A percentile compares a stretch with the other conserved stretches of the same genome.
Evolutionary conservation across 2,797 vertebrate genomes (phyloP).

Genomic region (Crypturellus tataupa): DNA sequence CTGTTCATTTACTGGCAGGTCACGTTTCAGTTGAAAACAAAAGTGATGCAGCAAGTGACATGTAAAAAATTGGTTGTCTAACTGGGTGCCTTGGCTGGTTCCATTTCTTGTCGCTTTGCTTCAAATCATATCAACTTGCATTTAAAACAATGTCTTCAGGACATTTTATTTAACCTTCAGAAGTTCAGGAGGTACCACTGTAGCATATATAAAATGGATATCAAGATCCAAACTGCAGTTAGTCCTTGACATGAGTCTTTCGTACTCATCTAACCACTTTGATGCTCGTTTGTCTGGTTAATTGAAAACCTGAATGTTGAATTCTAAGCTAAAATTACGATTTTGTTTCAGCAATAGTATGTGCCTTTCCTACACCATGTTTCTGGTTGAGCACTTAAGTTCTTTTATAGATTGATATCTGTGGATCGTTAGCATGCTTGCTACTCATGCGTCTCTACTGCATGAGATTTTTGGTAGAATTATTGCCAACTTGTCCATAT

Average conservation of each 20-base stretch:
- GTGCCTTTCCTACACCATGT: not conserved
- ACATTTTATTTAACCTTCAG: constrained; percentile 3
- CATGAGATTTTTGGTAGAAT: not conserved
- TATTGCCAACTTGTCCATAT: not conserved
- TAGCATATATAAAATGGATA: not conserved
- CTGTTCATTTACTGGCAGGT: constrained; percentile 54
- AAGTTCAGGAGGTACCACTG: not conserved
- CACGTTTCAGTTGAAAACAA: constrained; percentile 58
- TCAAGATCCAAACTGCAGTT: not conserved
- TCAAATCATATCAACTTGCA: not conserved
- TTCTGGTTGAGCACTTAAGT: not conserved
- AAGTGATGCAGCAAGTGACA: constrained; percentile 4
- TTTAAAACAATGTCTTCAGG: constrained; percentile 1
- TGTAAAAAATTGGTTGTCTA: constrained; percentile 12
- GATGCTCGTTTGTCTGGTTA: not conserved
- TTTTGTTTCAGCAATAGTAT: not conserved
- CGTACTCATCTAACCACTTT: not conserved
- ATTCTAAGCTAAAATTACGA: not conserved
- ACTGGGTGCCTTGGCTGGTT: constrained; percentile 22
- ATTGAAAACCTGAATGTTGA: not conserved
- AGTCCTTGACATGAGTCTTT: not conserved
- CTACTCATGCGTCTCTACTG: not conserved
- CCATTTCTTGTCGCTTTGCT: constrained; percentile 45
- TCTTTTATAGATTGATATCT: not conserved
- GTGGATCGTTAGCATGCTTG: not conserved